Base-by-base conservation (phyloP, 2,113 vertebrate species). In the Phyllostomus hastatus region DNA sequence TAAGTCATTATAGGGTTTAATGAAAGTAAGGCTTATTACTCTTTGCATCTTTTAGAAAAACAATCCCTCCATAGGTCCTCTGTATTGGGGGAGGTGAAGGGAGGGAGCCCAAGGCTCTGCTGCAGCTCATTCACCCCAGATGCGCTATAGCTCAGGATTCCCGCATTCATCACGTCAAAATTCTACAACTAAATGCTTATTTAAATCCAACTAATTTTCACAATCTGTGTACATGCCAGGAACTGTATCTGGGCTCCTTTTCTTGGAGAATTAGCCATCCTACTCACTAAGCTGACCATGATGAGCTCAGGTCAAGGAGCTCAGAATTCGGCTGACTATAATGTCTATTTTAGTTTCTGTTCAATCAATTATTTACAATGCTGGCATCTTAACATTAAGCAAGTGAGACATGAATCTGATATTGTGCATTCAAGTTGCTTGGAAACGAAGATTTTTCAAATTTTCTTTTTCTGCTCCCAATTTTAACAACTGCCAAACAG, bases 311-410 rank as follows among this genome's bases (percentile, higher is more conserved):
- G 61, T 86, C 54, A 80, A 87, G 48, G 15, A 83, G 59, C 26
- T 88, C 52, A 88, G 48, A 92, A 89, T 88, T 96, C 41, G 50
- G 61, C n/a, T 20, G 33, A 91, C 64, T 70, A 28, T 69, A 76
- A 75, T 67, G 69, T 16, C 35, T 86, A 54, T 66, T 92, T 83
- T 61, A 90, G 54, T 86, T 33, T 69, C 73, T 83, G 33, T 26
- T 88, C 81, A 88, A 91, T 93, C 69, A 94, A 94, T 95, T 94
- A 94, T 89, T 96, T 96, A 94, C 43, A 90, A 28, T 82, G 79
- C 26, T 7, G 64, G n/a, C 66, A 86, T 80, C 67, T 96, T 91
- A 79, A 88, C 87, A 96, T 72, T 61, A 95, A 96, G 54, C 61
- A 72, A 96, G 57, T 43, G 57, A 64, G 84, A 89, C 43, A 96